Evolutionary conservation across 2,797 vertebrate genomes (phyloP).

Genomic region (Ceyx erithaca): DNA sequence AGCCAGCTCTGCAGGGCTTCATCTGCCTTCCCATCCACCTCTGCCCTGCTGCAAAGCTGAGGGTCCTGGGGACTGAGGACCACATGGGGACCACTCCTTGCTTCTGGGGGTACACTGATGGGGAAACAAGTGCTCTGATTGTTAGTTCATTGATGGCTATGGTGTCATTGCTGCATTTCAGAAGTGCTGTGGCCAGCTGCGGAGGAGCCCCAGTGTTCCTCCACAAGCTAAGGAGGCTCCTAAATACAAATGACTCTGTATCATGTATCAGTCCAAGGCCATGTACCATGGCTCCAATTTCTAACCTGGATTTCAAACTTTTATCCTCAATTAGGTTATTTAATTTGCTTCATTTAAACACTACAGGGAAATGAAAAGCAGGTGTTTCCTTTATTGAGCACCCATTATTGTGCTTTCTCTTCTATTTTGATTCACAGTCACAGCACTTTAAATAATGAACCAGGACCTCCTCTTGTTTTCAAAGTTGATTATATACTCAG

Average conservation of each 20-base stretch:
- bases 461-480: background rate
- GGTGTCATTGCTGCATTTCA: background rate
- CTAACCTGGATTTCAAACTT: conserved; percentile 30
- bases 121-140: background rate
- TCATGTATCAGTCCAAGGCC: background rate
- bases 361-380: conserved; percentile 39
- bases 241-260: background rate
- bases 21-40: background rate
- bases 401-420: conserved; percentile 11
- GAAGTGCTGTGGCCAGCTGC: background rate
- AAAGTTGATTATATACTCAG: fast-evolving
- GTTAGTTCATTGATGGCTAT: background rate
- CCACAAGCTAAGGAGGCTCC: background rate
- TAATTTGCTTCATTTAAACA: conserved; percentile 45
- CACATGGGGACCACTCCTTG: background rate
- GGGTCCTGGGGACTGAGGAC: background rate
- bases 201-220: background rate
- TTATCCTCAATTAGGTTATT: conserved; percentile 27
- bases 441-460: conserved; percentile 2
- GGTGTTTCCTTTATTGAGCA: conserved; percentile 36
- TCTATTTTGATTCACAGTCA: background rate
- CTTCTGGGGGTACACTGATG: background rate
- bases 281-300: background rate
- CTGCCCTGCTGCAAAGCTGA: background rate
- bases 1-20: background rate